Evolutionary conservation across 2,797 vertebrate genomes (phyloP).

Genomic region (Amniataba percoides): DNA sequence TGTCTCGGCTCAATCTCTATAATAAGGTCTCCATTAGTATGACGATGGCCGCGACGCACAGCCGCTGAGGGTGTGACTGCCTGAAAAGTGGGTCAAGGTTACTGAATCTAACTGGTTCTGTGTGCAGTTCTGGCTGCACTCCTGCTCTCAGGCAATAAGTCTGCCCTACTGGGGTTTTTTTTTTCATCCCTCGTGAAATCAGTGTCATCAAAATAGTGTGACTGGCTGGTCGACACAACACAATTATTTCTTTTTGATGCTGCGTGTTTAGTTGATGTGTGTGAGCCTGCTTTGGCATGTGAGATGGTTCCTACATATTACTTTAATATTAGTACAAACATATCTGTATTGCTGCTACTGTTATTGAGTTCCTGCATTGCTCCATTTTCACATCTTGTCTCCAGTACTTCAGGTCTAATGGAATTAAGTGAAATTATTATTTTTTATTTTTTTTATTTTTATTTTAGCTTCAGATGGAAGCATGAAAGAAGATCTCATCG

Average conservation of each 20-base stretch:
- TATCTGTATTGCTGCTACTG: too few species aligned
- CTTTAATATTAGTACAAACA: background rate
- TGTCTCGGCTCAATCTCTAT: slow-evolving; percentile 51
- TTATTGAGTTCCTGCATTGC: background rate
- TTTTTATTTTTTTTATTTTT: background rate
- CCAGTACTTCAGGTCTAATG: background rate
- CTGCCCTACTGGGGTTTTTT: slow-evolving; percentile 40
- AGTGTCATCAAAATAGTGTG: slow-evolving; percentile 63
- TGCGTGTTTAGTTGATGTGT: background rate
- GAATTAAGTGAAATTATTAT: background rate
- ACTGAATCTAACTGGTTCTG: slow-evolving; percentile 61
- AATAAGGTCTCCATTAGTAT: slow-evolving; percentile 69
- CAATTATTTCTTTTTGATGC: slow-evolving; percentile 13
- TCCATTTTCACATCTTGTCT: too few species aligned
- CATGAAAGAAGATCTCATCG: too few species aligned
- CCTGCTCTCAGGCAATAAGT: slow-evolving; percentile 56
- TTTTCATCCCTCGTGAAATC: slow-evolving; percentile 42
- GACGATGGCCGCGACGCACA: slow-evolving; percentile 13
- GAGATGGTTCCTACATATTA: fast-evolving
- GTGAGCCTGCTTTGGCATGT: background rate
- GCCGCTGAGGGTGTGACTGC: slow-evolving; percentile 54
- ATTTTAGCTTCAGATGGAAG: background rate
- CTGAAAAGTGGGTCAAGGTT: slow-evolving; percentile 85
- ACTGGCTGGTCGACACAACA: slow-evolving; percentile 13
- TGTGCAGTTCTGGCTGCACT: slow-evolving; percentile 52